Base-by-base conservation (phyloP, 2,113 vertebrate genomes). In the Dromas ardeola region DNA sequence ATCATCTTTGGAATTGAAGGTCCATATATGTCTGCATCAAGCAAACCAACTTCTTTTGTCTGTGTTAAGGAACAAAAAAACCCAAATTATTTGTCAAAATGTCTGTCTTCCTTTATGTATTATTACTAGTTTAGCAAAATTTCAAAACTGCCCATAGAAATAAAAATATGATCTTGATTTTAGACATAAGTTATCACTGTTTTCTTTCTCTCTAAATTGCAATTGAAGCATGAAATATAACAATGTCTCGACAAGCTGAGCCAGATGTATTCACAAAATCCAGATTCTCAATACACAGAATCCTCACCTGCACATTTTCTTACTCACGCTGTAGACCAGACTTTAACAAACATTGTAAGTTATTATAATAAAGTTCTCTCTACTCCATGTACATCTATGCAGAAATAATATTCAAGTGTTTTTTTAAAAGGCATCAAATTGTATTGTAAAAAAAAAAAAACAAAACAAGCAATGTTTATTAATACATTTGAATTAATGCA, bases 1-100 rank as follows among this genome's bases (percentile, higher is more conserved):
- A 99, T 99, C 98, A 99, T 98, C 93, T 98, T 99, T 86, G 99
- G 99, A 97, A 99, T 86, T 11, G 99, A 99, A 30, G 99, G 99
- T 4, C 99, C 99, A 86, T 99, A 99, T 50, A 99, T 93, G 95
- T 99, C 99, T 38, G 98, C 99, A 98, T 99, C 99, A 96, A 99
- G 97, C 94, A 99, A 97, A 29, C 99, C 99, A 61, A 99, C 98
- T 5, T 98, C 93, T 97, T 99, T 99, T 6, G 97, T 98, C 99
- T 99, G 71, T 38, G 66, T 90, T 90, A 74, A 90, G 47, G 20
- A 78, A 83, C 69, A 92, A 96, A 66, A 70, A 45, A 95, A n/a
- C n/a, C 88, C 45, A 40, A 66, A 79, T 7, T 38, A 81, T 84
- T 56, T 67, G 23, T 50, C 40, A 80, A 80, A 78, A 87, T 9